Base-by-base conservation (phyloP, 2,797 vertebrate species). In the Lycodopsis pacificus region DNA sequence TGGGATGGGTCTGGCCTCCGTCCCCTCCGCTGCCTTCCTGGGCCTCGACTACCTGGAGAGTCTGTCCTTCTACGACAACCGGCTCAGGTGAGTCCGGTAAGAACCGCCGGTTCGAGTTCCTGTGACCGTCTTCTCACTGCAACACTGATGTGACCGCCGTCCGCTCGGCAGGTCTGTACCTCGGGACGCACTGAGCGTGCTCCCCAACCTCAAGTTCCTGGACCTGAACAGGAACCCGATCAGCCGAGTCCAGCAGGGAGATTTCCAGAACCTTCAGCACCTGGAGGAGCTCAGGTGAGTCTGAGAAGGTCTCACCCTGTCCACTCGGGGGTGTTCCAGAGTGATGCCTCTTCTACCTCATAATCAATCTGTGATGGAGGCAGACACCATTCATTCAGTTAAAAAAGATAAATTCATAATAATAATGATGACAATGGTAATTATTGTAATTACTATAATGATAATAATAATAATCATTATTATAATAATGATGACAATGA, bases 211-310 rank as follows among this genome's bases (percentile, higher is more conserved):
- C 20, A 96, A 96, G 88, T 96, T 96, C 79, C 82, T 96, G 72
- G 96, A 96, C 83, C 95, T 96, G 74, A 96, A 96, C 90, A 94
- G 89, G 79, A 97, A 96, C 80, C 95, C 95, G 0, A 95, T 96
- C 51, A 72, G 76, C 15, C 90, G 90, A 54, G 70, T 97, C 69
- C 90, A 90, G 77, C 83, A 89, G 63, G 95, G 95, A 32, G 96
- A 96, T 48, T 96, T 97, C 71, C 91, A 89, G 81, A 92, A 95
- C 83, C 94, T 96, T 66, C 90, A 86, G 36, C 95, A 96, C 78
- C 88, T 97, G 68, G 95, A 96, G 82, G 95, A 96, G 81, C 92
- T 97, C 61, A 93, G 92, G 92, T 65, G 42, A 65, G 62, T 30
- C 42, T 54, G 51, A 54, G 51, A n/a, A n/a, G 4, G 34, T 12